phyloP scores from a whole-genome alignment of 2,888 invertebrate genomes.

The Villa cingulata region DNA sequence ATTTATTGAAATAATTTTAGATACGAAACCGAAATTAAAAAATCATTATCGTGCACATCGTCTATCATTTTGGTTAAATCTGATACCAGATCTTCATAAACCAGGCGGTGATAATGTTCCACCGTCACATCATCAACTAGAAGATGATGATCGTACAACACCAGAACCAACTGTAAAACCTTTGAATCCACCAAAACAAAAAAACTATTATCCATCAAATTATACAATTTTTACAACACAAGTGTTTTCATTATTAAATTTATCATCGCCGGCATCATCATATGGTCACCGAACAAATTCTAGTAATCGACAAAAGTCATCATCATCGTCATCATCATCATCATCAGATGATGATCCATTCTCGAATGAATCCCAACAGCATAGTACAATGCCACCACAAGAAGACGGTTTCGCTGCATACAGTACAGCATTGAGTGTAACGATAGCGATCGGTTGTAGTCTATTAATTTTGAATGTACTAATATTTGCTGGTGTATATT shows the following conservation, averaged over 20 bases:
- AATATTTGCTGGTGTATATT: conserved; percentile 89
- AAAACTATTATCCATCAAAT: conserved; percentile 17
- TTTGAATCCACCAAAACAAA: conserved; percentile 30
- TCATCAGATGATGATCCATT: conserved; percentile 24
- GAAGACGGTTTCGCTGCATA: conserved; percentile 83
- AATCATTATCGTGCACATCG: conserved; percentile 89
- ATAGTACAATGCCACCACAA: conserved; percentile 43
- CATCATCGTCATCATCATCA: conserved; percentile 19
- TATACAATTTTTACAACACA: conserved; percentile 35
- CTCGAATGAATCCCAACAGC: conserved; percentile 10
- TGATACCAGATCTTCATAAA: conserved; percentile 82
- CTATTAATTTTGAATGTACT: conserved; percentile 81
- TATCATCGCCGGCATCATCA: conserved; percentile 33
- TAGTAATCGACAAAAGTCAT: conserved; percentile 25
- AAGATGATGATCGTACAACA: conserved; percentile 47
- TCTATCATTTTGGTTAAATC: conserved; percentile 86
- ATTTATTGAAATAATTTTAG: no score
- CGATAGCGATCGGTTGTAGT: conserved; percentile 89
- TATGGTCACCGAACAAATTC: conserved; percentile 25
- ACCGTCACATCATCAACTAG: conserved; percentile 69
- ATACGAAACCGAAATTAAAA: conserved; percentile 78
- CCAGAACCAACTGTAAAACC: conserved; percentile 39
- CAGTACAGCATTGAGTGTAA: conserved; percentile 80
- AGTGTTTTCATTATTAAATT: conserved; percentile 33
- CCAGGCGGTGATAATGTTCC: conserved; percentile 80